Percentiles rank a stretch among this genome's conserved stretches.
Evolutionary conservation across 2,113 vertebrate genomes (phyloP).

Genomic region (Dissostichus mawsoni): DNA sequence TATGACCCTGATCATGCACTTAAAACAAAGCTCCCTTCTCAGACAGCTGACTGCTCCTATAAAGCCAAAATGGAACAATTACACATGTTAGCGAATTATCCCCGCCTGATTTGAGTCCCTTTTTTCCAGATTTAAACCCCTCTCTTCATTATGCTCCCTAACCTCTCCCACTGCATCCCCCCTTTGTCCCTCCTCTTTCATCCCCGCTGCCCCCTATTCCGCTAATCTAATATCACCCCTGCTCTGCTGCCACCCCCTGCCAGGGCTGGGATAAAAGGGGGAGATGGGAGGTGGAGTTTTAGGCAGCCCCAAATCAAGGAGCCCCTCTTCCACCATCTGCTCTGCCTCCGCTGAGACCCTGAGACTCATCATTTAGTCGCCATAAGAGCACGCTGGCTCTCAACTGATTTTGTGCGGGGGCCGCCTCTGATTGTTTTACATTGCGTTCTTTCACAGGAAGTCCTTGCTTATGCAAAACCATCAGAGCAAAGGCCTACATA

Average conservation of each 20-base stretch:
- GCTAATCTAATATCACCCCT: constrained; percentile 80
- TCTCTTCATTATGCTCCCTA: constrained; percentile 69
- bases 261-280: constrained; percentile 74
- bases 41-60: constrained; percentile 34
- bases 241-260: constrained; percentile 73
- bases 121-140: constrained; percentile 59
- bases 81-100: constrained; percentile 63
- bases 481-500: not conserved
- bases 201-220: constrained; percentile 66
- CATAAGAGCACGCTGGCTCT: constrained; percentile 52
- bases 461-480: not conserved
- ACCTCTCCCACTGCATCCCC: constrained; percentile 46
- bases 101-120: constrained; percentile 50
- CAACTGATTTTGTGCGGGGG: constrained; percentile 39
- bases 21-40: constrained; percentile 29
- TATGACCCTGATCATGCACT: constrained; percentile 33
- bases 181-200: constrained; percentile 76
- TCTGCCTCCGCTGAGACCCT: constrained; percentile 67
- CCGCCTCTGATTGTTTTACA: constrained; percentile 12
- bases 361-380: constrained; percentile 63
- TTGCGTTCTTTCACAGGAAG: not conserved
- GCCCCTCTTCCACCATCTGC: constrained; percentile 84
- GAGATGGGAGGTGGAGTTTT: constrained; percentile 83
- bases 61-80: constrained; percentile 60
- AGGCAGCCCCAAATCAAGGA: constrained; percentile 80